phyloP scores from a whole-genome alignment of 2,113 vertebrate genomes.

The Pycnonotus jocosus region DNA sequence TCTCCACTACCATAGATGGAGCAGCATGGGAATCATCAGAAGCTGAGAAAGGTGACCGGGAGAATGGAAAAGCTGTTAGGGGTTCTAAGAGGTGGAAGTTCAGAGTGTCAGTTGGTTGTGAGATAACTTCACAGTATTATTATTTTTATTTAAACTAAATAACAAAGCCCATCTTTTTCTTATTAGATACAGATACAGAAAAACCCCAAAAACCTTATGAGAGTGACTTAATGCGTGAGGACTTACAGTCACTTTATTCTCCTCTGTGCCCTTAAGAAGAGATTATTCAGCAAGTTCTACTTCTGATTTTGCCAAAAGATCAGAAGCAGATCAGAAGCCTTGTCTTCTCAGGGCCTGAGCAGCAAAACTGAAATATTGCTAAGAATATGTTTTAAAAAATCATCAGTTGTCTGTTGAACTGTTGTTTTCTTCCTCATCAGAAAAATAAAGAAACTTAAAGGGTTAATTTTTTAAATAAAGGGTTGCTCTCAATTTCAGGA shows the following conservation, averaged over 20 bases:
- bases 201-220: not conserved
- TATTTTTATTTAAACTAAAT: not conserved
- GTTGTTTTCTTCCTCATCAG: not conserved
- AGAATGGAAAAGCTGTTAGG: not conserved
- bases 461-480: not conserved
- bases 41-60: not conserved
- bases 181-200: not conserved
- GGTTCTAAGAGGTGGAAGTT: not conserved
- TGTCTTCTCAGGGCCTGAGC: not conserved
- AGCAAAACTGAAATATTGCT: not conserved
- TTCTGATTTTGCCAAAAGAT: not conserved
- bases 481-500: not conserved
- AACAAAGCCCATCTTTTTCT: not conserved
- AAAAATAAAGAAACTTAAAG: not conserved
- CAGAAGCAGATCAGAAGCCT: too few species aligned
- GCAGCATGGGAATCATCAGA: not conserved
- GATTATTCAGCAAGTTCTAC: not conserved
- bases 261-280: not conserved
- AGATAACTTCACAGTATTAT: not conserved
- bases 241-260: not conserved
- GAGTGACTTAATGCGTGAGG: not conserved
- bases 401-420: not conserved
- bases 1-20: not conserved
- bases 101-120: not conserved
- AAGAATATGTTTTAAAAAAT: not conserved